Percentiles rank a stretch among this genome's conserved stretches.
Evolutionary conservation across 2,797 vertebrate species (phyloP).

Genomic region (Hozukius guyotensis): DNA sequence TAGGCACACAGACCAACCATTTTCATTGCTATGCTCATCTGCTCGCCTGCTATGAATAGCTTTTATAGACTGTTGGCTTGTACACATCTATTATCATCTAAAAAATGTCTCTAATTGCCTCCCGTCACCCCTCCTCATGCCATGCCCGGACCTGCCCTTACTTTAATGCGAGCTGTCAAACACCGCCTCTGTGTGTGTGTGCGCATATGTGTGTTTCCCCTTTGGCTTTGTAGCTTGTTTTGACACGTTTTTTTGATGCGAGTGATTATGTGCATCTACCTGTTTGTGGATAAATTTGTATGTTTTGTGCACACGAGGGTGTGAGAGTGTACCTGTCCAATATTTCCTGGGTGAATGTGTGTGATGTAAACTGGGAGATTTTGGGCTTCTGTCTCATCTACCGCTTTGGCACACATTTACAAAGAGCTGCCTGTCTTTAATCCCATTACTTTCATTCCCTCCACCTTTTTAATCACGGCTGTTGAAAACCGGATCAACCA

Average conservation of each 20-base stretch:
- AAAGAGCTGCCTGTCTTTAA: slow-evolving; percentile 42
- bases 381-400: slow-evolving; percentile 25
- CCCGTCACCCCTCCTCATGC: slow-evolving; percentile 54
- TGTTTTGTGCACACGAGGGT: slow-evolving; percentile 22
- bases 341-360: slow-evolving; percentile 5
- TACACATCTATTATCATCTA: slow-evolving; percentile 67
- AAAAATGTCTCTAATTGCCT: slow-evolving; percentile 77
- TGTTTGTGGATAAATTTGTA: slow-evolving; percentile 35
- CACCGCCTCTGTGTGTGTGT: slow-evolving; percentile 34
- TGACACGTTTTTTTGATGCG: slow-evolving; percentile 39
- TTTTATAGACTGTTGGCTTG: slow-evolving; percentile 55
- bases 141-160: slow-evolving; percentile 61
- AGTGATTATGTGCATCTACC: slow-evolving; percentile 37
- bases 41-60: slow-evolving; percentile 54
- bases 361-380: slow-evolving; percentile 5
- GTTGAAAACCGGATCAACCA: slow-evolving; percentile 40
- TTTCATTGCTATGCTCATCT: slow-evolving; percentile 51
- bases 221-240: slow-evolving; percentile 66
- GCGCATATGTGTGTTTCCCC: slow-evolving; percentile 37
- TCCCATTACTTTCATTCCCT: slow-evolving; percentile 45
- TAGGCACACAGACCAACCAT: slow-evolving; percentile 3
- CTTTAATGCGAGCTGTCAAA: slow-evolving; percentile 72
- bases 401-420: slow-evolving; percentile 25
- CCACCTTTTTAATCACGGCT: slow-evolving; percentile 50
- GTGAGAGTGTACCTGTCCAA: slow-evolving; percentile 27